phyloP scores from a whole-genome alignment of 2,113 vertebrate genomes.

The Pleuronectes platessa region DNA sequence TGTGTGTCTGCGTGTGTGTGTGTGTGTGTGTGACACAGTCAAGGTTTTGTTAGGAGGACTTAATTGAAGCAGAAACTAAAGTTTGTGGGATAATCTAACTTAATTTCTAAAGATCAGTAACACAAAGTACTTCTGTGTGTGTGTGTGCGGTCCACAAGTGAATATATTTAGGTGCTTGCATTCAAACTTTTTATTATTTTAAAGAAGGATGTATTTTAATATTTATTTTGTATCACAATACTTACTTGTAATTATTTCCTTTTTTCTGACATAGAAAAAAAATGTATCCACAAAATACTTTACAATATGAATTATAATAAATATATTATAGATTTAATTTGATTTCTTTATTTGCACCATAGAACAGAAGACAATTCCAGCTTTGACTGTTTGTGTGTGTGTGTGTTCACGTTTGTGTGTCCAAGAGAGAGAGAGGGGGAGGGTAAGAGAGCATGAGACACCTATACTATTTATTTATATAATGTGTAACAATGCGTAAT shows the following conservation, averaged over 20 bases:
- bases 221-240: background rate
- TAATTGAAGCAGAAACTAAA: slow-evolving; percentile 30
- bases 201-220: too few species aligned
- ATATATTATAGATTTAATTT: background rate
- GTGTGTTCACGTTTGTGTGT: slow-evolving; percentile 8
- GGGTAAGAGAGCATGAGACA: background rate
- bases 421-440: background rate
- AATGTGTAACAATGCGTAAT: background rate
- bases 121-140: slow-evolving; percentile 24
- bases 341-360: background rate
- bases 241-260: too few species aligned
- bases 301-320: too few species aligned
- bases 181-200: too few species aligned
- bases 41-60: slow-evolving; percentile 30
- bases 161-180: background rate
- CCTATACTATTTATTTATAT: background rate
- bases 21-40: too few species aligned
- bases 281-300: too few species aligned
- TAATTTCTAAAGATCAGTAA: slow-evolving; percentile 8
- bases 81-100: slow-evolving; percentile 42
- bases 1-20: too few species aligned
- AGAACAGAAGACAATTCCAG: too few species aligned
- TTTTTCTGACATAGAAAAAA: too few species aligned
- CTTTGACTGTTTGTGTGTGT: slow-evolving; percentile 2
- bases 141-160: background rate